Base-by-base conservation (phyloP, 2,888 invertebrate species). In the Drosophila nigricruria region DNA sequence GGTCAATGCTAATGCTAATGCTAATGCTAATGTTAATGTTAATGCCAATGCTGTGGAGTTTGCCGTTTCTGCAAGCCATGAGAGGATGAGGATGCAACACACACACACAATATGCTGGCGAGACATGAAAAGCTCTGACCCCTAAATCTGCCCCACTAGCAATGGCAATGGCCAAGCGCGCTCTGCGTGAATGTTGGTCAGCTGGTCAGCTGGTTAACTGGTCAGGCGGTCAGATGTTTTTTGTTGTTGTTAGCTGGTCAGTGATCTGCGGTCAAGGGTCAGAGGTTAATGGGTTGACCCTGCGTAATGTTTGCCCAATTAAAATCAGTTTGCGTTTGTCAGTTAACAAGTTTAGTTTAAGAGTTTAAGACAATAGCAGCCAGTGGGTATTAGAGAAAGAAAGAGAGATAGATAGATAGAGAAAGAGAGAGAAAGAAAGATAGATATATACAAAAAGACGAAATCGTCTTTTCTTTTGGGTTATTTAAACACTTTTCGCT, bases 21-120 rank as follows among this genome's bases (percentile, higher is more conserved):
- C 38, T 6, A 42, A 20, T 42, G 42, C 30, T 12, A 27, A 42
- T 47, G 50, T 57, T 42, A 30, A 49, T 52, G 52, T 20, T 9
- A 18, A 45, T 72, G 71, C 54, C 14, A 30, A 61, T 82, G 80
- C 64, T 54, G 64, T 65, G 30, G 49, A 59, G 38, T 60, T 58
- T 59, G 40, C 54, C 42, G 56, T 49, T 76, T 30, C 30, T 63
- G 61, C 61, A 77, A 70, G 70, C 65, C 70, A 70, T 80, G 81
- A 81, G 64, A 45, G 52, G 64, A 89, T 84, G 84, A 89, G 69
- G 75, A 89, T 87, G 83, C 68, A 77, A 86, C 69, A 77, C 66
- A 77, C 40, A 83, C 74, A 63, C 40, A 83, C 74, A 63, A 60
- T 62, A 85, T 82, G 81, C 70, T 68, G 67, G 73, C 76, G 79